Percentiles rank a stretch among this genome's conserved stretches.
phyloP scores from a whole-genome alignment of 2,888 invertebrate species.

The Sisyra nigra region DNA sequence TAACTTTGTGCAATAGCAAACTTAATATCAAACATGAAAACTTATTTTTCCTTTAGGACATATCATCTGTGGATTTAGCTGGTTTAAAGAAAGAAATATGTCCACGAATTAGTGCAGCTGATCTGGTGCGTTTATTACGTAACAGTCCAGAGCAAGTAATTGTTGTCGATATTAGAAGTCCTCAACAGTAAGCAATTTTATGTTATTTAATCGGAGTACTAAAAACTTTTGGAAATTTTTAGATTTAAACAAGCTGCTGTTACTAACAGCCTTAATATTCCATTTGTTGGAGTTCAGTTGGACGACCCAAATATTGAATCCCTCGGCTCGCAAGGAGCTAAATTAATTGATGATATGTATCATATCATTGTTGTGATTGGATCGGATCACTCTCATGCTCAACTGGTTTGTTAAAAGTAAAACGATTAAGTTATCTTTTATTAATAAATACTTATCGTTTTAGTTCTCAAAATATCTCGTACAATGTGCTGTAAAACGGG shows the following conservation, averaged over 20 bases:
- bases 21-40: slow-evolving; percentile 4
- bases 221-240: no score
- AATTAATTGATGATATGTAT: slow-evolving; percentile 40
- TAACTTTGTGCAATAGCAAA: slow-evolving; percentile 9
- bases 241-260: slow-evolving; percentile 69
- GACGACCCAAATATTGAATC: slow-evolving; percentile 53
- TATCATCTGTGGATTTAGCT: slow-evolving; percentile 48
- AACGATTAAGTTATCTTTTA: slow-evolving; percentile 8
- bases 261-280: slow-evolving; percentile 73
- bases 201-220: no score
- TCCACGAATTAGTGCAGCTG: slow-evolving; percentile 72
- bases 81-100: slow-evolving; percentile 58
- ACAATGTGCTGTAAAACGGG: slow-evolving; percentile 56
- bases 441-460: slow-evolving; percentile 15
- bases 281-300: slow-evolving; percentile 63
- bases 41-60: slow-evolving; percentile 34
- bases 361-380: slow-evolving; percentile 66
- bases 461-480: slow-evolving; percentile 81
- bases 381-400: slow-evolving; percentile 59
- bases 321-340: slow-evolving; percentile 44
- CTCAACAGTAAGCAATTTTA: slow-evolving; percentile 34
- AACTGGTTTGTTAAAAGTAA: slow-evolving; percentile 37
- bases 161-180: slow-evolving; percentile 51
- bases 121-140: slow-evolving; percentile 59
- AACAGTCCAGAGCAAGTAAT: slow-evolving; percentile 36